Conservation (phyloP, 2,113 vertebrate genomes). For the Carassius carassius region DNA sequence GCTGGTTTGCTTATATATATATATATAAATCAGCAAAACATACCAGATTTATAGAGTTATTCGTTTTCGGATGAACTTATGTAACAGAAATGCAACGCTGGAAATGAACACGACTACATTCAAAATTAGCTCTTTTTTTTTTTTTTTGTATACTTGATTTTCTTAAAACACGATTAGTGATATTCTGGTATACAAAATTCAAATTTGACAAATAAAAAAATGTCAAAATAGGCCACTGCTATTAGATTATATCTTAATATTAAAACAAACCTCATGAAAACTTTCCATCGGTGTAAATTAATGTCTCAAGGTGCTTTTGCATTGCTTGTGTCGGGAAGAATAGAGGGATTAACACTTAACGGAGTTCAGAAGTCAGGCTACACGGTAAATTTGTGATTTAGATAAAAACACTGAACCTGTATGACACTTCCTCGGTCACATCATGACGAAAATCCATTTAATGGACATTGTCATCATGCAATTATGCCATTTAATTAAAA, state of each 20-base stretch:
- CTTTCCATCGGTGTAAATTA: slow-evolving; percentile 11
- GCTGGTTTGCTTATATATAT: slow-evolving; percentile 13
- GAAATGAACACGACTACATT: slow-evolving; percentile 25
- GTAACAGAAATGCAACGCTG: no score
- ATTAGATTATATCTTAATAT: slow-evolving; percentile 7
- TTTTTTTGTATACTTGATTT: neutral
- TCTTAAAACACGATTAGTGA: neutral
- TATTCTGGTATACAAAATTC: neutral
- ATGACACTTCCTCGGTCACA: slow-evolving; percentile 2
- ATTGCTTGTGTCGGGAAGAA: neutral
- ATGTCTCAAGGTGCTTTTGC: slow-evolving; percentile 38
- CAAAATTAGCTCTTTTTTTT: neutral
- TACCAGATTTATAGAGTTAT: neutral
- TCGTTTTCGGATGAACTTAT: slow-evolving; percentile 45
- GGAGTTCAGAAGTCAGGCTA: neutral
- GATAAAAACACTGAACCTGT: neutral
- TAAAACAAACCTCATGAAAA: neutral
- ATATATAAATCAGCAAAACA: neutral
- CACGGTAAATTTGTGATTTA: neutral
- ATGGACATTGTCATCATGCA: slow-evolving; percentile 31
- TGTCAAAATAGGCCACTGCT: slow-evolving; percentile 8
- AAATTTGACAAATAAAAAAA: neutral
- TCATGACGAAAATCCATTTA: slow-evolving; percentile 30
- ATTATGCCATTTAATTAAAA: slow-evolving; percentile 16
- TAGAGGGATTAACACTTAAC: slow-evolving; percentile 15